Evolutionary conservation across 1,140 invertebrate species (phyloP).

Genomic region (Cryptotermes secundus): DNA sequence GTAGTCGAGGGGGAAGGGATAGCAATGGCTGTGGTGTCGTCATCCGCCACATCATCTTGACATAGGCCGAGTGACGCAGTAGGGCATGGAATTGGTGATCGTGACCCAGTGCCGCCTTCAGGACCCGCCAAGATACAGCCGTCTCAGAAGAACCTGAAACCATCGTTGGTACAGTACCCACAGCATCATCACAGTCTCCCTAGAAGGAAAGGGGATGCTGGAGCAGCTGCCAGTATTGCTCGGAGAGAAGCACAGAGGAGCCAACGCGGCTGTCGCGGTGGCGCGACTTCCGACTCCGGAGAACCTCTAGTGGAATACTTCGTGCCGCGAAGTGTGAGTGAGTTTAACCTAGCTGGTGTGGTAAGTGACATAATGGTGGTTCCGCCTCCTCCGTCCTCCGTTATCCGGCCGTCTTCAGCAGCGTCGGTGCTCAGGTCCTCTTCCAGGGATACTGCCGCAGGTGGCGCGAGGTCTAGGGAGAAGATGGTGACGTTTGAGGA

Average conservation of each 20-base stretch:
- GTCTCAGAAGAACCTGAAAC: neutral
- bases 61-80: conserved; percentile 44
- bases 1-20: conserved; percentile 54
- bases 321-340: conserved; percentile 76
- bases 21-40: conserved; percentile 55
- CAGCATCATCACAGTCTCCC: conserved; percentile 47
- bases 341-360: conserved; percentile 69
- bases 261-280: conserved; percentile 8
- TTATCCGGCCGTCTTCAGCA: conserved; percentile 41
- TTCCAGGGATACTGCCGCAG: conserved; percentile 44
- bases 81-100: neutral
- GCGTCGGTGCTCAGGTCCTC: conserved; percentile 41
- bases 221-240: conserved; percentile 42
- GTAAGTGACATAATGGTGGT: conserved; percentile 55
- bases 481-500: conserved; percentile 84
- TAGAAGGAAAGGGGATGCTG: conserved; percentile 51
- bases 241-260: neutral
- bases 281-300: neutral
- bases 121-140: neutral
- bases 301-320: conserved; percentile 75
- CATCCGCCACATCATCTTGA: conserved; percentile 56
- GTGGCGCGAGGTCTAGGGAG: conserved; percentile 56
- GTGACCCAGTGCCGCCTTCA: neutral
- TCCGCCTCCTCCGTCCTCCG: conserved; percentile 49
- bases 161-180: neutral